A percentile compares a stretch with the other conserved stretches of the same genome.
phyloP scores from a whole-genome alignment of 2,888 invertebrate genomes.

The Pimpla rufipes region DNA sequence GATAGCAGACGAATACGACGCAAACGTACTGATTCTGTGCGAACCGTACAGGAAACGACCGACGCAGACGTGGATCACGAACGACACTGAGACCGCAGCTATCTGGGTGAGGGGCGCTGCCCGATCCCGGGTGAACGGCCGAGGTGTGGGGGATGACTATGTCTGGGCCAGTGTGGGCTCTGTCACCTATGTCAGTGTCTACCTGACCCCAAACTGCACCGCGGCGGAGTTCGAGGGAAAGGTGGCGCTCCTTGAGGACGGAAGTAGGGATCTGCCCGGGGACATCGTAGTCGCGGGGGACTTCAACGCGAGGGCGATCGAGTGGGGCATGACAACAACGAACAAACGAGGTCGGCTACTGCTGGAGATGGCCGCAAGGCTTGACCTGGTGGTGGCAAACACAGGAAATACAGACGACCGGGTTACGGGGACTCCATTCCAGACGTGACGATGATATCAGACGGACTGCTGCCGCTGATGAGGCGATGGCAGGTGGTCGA shows the following conservation, averaged over 20 bases:
- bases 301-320: constrained; percentile 69
- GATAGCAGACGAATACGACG: constrained; percentile 41
- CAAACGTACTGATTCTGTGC: too few species aligned
- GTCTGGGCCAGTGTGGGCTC: too few species aligned
- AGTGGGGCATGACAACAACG: constrained; percentile 68
- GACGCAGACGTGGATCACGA: too few species aligned
- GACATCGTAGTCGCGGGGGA: constrained; percentile 64
- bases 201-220: constrained; percentile 56
- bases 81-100: constrained; percentile 37
- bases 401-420: constrained; percentile 60
- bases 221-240: constrained; percentile 57
- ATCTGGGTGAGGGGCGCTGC: constrained; percentile 7
- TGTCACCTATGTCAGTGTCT: constrained; percentile 57
- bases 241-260: constrained; percentile 65
- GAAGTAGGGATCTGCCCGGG: constrained; percentile 57
- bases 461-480: constrained; percentile 11
- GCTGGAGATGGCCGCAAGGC: constrained; percentile 70
- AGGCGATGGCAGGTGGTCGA: constrained; percentile 57
- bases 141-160: constrained; percentile 34
- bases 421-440: constrained; percentile 56
- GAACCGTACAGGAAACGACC: too few species aligned
- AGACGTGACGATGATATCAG: constrained; percentile 60
- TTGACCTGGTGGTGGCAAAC: constrained; percentile 66
- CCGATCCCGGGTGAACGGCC: not conserved
- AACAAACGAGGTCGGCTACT: constrained; percentile 67